A percentile compares a stretch with the other conserved stretches of the same genome.
Evolutionary conservation across 2,797 vertebrate species (phyloP).

Genomic region (Typhlichthys eigenmanni): DNA sequence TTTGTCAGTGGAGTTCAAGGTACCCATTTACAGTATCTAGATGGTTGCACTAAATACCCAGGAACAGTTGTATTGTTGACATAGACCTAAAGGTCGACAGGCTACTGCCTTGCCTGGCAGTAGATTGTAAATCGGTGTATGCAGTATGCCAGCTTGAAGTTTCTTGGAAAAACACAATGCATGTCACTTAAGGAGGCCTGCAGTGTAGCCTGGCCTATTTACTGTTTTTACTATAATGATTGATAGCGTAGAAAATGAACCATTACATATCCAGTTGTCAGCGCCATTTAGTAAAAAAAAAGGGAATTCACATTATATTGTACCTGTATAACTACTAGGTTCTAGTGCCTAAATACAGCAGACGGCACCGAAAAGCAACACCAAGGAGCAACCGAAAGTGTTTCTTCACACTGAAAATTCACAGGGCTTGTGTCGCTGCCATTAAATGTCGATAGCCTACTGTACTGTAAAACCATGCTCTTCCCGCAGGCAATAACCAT

Average conservation of each 20-base stretch:
- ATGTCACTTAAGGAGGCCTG: too few species aligned
- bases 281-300: not conserved
- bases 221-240: too few species aligned
- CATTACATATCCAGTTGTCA: too few species aligned
- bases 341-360: not conserved
- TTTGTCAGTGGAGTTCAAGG: constrained; percentile 95
- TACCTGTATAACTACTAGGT: constrained; percentile 16
- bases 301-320: not conserved
- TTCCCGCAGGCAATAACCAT: constrained; percentile 1
- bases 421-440: constrained; percentile 16
- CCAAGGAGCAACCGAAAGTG: not conserved
- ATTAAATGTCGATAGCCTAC: constrained; percentile 12
- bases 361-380: constrained; percentile 5
- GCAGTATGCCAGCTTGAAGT: too few species aligned
- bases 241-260: too few species aligned
- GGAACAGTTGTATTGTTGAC: not conserved
- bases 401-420: constrained; percentile 3
- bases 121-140: too few species aligned
- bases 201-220: too few species aligned
- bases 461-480: not conserved
- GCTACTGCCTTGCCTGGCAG: too few species aligned
- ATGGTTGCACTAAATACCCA: not conserved
- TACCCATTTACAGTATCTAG: constrained; percentile 46
- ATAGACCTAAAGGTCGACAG: too few species aligned
- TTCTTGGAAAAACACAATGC: too few species aligned